These are phyloP conservation scores for Hirundo rustica DNA, from an alignment of 2,797 vertebrate genomes.

Conservation along the genomic window DNA sequence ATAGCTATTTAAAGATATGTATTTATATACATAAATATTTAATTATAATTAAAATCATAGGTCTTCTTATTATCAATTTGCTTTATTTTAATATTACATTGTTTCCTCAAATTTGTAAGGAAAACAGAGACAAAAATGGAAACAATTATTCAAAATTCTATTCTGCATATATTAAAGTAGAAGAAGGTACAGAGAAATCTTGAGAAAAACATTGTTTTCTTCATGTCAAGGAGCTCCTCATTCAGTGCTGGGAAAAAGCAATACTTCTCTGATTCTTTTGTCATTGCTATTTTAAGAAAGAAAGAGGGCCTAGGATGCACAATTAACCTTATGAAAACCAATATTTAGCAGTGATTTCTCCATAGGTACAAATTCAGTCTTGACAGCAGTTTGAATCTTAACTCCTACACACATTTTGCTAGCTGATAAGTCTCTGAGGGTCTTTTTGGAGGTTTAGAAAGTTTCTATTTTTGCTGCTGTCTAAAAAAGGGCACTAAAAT, in stretches of 20 bases:
- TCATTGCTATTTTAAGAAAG: slow-evolving; percentile 14
- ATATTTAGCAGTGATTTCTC: not conserved
- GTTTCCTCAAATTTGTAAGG: not conserved
- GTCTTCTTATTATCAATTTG: not conserved
- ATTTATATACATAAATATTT: not conserved
- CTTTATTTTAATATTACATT: not conserved
- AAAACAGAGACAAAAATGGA: not conserved
- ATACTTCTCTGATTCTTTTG: not conserved
- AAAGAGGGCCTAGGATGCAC: not conserved
- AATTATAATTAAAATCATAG: not conserved
- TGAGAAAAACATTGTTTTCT: not conserved
- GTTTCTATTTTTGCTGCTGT: slow-evolving; percentile 36
- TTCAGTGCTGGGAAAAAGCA: not conserved
- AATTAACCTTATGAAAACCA: slow-evolving; percentile 17
- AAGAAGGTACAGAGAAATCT: not conserved
- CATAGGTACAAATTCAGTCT: not conserved
- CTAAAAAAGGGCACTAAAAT: slow-evolving; percentile 38
- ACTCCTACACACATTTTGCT: not conserved
- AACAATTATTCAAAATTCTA: not conserved
- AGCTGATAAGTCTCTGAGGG: not conserved
- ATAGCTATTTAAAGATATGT: not conserved
- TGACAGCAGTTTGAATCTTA: slow-evolving; percentile 26
- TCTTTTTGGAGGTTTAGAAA: slow-evolving; percentile 16
- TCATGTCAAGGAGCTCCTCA: not conserved
- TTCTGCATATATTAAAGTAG: not conserved